A percentile compares a stretch with the other conserved stretches of the same genome.
phyloP scores from a whole-genome alignment of 2,888 invertebrate genomes.

The Drosophila falleni region DNA sequence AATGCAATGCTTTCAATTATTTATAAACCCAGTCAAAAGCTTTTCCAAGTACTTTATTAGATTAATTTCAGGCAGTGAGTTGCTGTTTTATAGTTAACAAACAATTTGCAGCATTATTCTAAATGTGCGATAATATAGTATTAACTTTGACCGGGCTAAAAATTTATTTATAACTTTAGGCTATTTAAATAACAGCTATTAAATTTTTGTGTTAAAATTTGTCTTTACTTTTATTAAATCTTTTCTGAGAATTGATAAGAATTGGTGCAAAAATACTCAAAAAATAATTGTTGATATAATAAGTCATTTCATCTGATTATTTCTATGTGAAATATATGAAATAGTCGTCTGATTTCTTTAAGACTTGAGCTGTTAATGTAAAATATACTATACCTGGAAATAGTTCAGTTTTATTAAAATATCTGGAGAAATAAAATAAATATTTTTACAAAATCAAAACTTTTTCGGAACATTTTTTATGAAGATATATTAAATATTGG shows the following conservation, averaged over 20 bases:
- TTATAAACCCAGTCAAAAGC: conserved; percentile 8
- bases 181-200: no score
- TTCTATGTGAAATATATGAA: no score
- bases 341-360: no score
- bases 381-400: not conserved
- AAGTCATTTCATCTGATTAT: no score
- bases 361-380: no score
- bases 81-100: conserved; percentile 1
- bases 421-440: not conserved
- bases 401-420: not conserved
- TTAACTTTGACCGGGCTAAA: not conserved
- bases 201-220: no score
- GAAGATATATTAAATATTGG: not conserved
- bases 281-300: no score
- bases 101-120: conserved; percentile 8
- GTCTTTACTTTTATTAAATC: no score
- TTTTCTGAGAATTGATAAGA: no score
- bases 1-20: conserved; percentile 21
- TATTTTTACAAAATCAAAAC: no score
- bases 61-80: conserved; percentile 13
- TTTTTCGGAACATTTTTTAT: no score
- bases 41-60: conserved; percentile 13
- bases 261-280: no score
- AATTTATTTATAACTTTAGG: not conserved
- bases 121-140: not conserved